Evolutionary conservation across 1,140 invertebrate genomes (phyloP).

Genomic region (Himalopsyche phryganea): DNA sequence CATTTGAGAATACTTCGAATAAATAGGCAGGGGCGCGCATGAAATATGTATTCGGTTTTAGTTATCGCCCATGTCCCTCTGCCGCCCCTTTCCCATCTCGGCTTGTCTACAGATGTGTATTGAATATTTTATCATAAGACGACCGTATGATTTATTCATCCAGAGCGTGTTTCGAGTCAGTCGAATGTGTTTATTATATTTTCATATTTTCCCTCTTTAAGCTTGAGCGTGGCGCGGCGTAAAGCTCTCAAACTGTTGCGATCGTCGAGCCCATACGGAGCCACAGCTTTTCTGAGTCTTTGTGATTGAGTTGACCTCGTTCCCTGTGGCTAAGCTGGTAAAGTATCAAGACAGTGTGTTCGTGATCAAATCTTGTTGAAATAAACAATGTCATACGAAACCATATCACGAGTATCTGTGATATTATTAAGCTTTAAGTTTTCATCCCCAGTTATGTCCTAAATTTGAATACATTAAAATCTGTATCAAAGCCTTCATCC

Average conservation of each 20-base stretch:
- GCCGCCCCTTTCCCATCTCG: neutral
- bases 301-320: neutral
- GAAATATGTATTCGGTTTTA: conserved; percentile 30
- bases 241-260: neutral
- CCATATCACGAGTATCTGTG: too few relatives aligned
- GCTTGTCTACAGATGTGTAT: conserved; percentile 19
- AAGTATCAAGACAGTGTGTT: too few relatives aligned
- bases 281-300: neutral
- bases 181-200: conserved; percentile 27
- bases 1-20: neutral
- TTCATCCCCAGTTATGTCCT: too few relatives aligned
- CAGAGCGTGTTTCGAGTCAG: conserved; percentile 22
- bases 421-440: too few relatives aligned
- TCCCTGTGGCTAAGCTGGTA: too few relatives aligned
- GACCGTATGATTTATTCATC: conserved; percentile 30
- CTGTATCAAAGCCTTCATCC: too few relatives aligned
- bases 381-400: too few relatives aligned
- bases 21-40: conserved; percentile 4
- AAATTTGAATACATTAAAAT: too few relatives aligned
- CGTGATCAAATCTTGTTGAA: too few relatives aligned
- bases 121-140: conserved; percentile 33
- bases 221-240: neutral
- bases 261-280: neutral
- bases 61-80: conserved; percentile 21
- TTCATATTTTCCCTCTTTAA: conserved; percentile 23